Evolutionary conservation across 2,888 invertebrate species (phyloP).

Genomic region (Oegoconia quadripuncta): DNA sequence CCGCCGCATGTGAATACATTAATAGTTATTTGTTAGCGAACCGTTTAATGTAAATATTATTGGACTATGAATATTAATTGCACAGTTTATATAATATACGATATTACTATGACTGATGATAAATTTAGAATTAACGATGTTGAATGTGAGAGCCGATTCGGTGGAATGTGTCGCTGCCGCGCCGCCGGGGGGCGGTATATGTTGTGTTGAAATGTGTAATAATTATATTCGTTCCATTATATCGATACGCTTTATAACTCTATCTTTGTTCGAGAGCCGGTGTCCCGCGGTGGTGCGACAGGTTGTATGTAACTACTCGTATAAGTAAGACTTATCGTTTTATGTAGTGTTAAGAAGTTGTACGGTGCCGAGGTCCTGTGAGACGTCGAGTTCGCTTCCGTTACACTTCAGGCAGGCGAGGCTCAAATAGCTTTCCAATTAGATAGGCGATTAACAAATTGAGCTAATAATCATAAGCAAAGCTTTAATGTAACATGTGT

Average conservation of each 20-base stretch:
- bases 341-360: constrained; percentile 46
- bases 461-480: constrained; percentile 63
- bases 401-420: constrained; percentile 42
- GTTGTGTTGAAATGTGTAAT: constrained; percentile 49
- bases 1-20: constrained; percentile 50
- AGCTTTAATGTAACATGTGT: constrained; percentile 67
- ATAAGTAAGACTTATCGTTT: constrained; percentile 50
- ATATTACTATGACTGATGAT: constrained; percentile 69
- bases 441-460: constrained; percentile 78
- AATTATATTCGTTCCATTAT: constrained; percentile 58
- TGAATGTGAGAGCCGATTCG: constrained; percentile 53
- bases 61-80: constrained; percentile 49
- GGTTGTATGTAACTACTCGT: constrained; percentile 54
- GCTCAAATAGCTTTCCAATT: constrained; percentile 67
- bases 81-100: constrained; percentile 61
- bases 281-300: constrained; percentile 42
- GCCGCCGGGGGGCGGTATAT: constrained; percentile 37
- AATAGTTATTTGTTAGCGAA: constrained; percentile 56
- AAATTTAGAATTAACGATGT: constrained; percentile 54
- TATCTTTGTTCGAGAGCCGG: constrained; percentile 44
- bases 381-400: constrained; percentile 52
- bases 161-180: constrained; percentile 42
- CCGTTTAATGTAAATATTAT: constrained; percentile 66
- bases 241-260: constrained; percentile 72
- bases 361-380: constrained; percentile 61